phyloP scores from a whole-genome alignment of 92 coral and sea anemone species.

The Nematostella vectensis region DNA sequence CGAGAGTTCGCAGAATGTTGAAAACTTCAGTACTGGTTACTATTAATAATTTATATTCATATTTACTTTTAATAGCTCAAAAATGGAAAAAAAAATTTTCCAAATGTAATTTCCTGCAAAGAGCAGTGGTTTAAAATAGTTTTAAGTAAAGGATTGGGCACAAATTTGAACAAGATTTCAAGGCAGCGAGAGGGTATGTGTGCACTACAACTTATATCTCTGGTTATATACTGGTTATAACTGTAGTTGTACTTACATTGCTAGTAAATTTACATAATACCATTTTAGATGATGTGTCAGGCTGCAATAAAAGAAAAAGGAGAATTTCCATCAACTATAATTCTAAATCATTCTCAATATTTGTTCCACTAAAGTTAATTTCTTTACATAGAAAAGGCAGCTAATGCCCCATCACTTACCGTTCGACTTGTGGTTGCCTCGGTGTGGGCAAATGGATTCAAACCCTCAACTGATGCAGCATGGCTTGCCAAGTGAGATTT shows the following conservation, averaged over 20 bases:
- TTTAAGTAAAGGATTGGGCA: too few species aligned
- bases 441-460: neutral
- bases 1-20: too few species aligned
- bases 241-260: constrained; percentile 95
- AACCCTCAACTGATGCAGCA: constrained; percentile 5
- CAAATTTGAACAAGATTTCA: too few species aligned
- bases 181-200: too few species aligned
- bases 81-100: too few species aligned
- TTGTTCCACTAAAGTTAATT: neutral
- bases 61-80: too few species aligned
- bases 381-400: neutral
- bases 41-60: too few species aligned
- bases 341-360: neutral
- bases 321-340: neutral
- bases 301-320: neutral
- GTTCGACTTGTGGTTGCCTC: constrained; percentile 36
- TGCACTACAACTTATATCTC: too few species aligned
- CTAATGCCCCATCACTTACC: constrained; percentile 10
- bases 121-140: too few species aligned
- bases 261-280: constrained; percentile 81
- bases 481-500: constrained; percentile 54
- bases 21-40: too few species aligned
- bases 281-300: constrained; percentile 53
- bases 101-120: too few species aligned
- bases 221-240: too few species aligned